Percentiles rank a stretch among this genome's conserved stretches.
phyloP scores from a whole-genome alignment of 2,797 vertebrate genomes.

The Caiman crocodilus region DNA sequence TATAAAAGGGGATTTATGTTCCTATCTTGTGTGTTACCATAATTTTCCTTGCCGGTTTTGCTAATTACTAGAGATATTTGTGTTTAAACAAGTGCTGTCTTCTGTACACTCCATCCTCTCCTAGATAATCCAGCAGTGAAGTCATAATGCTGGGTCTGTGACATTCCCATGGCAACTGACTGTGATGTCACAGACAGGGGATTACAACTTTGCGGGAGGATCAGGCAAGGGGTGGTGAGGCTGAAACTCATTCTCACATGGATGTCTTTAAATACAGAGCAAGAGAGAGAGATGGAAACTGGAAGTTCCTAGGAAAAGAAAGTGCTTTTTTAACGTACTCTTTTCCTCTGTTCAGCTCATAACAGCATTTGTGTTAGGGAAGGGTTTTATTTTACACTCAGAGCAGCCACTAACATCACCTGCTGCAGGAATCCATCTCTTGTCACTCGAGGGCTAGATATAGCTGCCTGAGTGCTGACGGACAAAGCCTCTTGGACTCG shows the following conservation, averaged over 20 bases:
- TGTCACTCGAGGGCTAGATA: background rate
- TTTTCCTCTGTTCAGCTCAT: background rate
- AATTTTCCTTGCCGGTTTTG: slow-evolving; percentile 38
- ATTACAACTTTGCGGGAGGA: slow-evolving; percentile 48
- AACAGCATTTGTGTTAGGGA: too few species aligned
- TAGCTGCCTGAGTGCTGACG: background rate
- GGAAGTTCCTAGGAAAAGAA: background rate
- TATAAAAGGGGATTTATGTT: slow-evolving; percentile 17
- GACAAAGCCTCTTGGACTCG: background rate
- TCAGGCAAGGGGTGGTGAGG: background rate
- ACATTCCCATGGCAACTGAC: slow-evolving; percentile 68
- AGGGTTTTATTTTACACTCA: background rate
- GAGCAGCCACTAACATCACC: background rate
- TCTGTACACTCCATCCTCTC: slow-evolving; percentile 1
- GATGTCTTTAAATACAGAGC: slow-evolving; percentile 30
- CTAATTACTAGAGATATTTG: slow-evolving; percentile 43
- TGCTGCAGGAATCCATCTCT: background rate
- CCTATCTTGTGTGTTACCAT: slow-evolving; percentile 24
- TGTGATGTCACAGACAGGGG: slow-evolving; percentile 54
- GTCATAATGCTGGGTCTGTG: slow-evolving; percentile 64
- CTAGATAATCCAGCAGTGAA: slow-evolving; percentile 14
- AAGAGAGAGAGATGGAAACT: accelerated
- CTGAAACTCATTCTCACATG: slow-evolving; percentile 19
- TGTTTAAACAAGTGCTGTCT: slow-evolving; percentile 26
- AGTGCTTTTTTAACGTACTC: background rate